Evolutionary conservation across 1,140 invertebrate species (phyloP).

Genomic region (Lamellibrachia luymesi): DNA sequence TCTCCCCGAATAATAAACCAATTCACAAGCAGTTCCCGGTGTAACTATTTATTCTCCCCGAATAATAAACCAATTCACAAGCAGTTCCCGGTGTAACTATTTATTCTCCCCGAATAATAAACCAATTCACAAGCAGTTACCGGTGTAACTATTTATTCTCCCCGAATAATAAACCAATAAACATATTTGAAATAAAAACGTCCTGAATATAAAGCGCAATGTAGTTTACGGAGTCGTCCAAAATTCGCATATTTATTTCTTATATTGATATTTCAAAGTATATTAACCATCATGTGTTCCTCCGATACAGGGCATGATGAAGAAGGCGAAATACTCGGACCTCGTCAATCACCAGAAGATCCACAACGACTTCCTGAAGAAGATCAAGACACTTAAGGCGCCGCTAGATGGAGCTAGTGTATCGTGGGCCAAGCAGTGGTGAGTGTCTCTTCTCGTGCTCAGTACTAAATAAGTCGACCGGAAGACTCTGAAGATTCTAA

Average conservation of each 20-base stretch:
- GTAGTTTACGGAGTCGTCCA: not conserved
- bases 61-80: too few relatives aligned
- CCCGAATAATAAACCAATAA: not conserved
- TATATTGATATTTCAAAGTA: not conserved
- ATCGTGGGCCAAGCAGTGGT: not conserved
- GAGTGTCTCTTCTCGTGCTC: not conserved
- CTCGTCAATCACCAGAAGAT: not conserved
- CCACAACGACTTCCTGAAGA: not conserved
- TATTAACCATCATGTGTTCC: not conserved
- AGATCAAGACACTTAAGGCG: not conserved
- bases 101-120: not conserved
- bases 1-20: not conserved
- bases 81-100: not conserved
- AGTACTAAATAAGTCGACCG: not conserved
- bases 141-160: not conserved
- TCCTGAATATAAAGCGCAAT: not conserved
- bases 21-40: not conserved
- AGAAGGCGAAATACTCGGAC: not conserved
- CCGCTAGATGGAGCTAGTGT: not conserved
- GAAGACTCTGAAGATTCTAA: not conserved
- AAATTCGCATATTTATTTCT: not conserved
- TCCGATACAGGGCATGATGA: not conserved
- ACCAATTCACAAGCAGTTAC: not conserved
- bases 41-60: not conserved
- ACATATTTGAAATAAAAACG: not conserved